Percentiles rank a stretch among this genome's conserved stretches.
Evolutionary conservation across 1,140 invertebrate species (phyloP).

Genomic region (Hesperophylax magnus): DNA sequence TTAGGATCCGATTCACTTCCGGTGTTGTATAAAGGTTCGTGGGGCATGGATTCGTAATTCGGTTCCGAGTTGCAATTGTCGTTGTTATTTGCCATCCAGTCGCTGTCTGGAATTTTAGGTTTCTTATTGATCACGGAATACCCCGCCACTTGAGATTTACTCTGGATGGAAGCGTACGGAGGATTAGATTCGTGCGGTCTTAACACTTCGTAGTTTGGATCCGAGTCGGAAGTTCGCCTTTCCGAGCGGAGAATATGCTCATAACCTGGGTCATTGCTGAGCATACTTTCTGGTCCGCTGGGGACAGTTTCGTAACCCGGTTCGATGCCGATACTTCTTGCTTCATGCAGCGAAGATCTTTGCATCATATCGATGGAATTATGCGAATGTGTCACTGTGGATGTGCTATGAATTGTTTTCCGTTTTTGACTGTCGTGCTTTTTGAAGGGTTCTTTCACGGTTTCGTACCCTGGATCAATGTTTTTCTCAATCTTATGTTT

Average conservation of each 20-base stretch:
- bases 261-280: conserved; percentile 75
- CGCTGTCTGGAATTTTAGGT: conserved; percentile 62
- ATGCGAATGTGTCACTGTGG: conserved; percentile 46
- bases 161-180: conserved; percentile 67
- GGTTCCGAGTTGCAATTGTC: conserved; percentile 64
- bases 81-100: conserved; percentile 65
- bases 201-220: conserved; percentile 82
- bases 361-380: conserved; percentile 49
- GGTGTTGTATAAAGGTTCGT: conserved; percentile 74
- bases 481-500: conserved; percentile 63
- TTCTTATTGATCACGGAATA: conserved; percentile 73
- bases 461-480: conserved; percentile 77
- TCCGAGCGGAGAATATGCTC: conserved; percentile 71
- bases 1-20: conserved; percentile 82
- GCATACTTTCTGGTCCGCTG: conserved; percentile 72
- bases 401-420: conserved; percentile 48
- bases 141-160: conserved; percentile 64
- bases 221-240: conserved; percentile 73
- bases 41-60: conserved; percentile 81
- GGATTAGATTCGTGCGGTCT: conserved; percentile 70
- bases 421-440: conserved; percentile 51
- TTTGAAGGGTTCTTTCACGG: conserved; percentile 68
- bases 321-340: conserved; percentile 56
- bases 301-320: conserved; percentile 65
- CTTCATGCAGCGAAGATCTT: conserved; percentile 45